Base-by-base conservation (phyloP, 2,113 vertebrate genomes). In the Gobiocypris rarus region DNA sequence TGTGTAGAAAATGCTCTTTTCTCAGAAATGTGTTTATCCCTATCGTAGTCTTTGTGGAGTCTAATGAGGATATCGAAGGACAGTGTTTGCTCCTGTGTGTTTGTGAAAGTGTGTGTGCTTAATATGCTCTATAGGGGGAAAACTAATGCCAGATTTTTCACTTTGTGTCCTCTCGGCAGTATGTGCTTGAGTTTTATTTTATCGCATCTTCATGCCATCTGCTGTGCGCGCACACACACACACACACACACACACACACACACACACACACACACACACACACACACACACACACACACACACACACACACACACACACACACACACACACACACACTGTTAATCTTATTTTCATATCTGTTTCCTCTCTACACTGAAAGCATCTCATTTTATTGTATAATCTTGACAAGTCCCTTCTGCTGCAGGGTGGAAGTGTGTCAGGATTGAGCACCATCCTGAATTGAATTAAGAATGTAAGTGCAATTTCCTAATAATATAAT, bases 121-220 rank as follows among this genome's bases (percentile, higher is more conserved):
- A 94, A 93, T 92, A 93, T 91, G 92, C 90, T 91, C 92, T 92
- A 71, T 71, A 63, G 92, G 90, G 93, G 87, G 91, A 92, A 86
- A 73, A 85, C 79, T 87, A 86, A 83, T 76, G 38, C 84, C 84
- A 89, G 63, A 83, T 89, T 84, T 85, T 83, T 87, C 82, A 83
- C 88, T 87, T 69, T 82, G 61, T 91, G 31, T 85, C 89, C 89
- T 79, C 81, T 83, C 74, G 86, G 85, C 86, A 54, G 86, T 85
- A 17, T 70, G 84, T 34, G 26, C 19, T 61, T 45, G 56, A 77
- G 76, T 11, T 75, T 83, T 31, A 80, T 65, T 52, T 85, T 79
- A 77, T 58, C 50, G 52, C 14, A 81, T 67, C 31, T 77, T 70
- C 9, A 43, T 80, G 45, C 77, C 77, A 80, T 80, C 77, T 80